Percentiles rank a stretch among this genome's conserved stretches.
Conservation (phyloP, 1,140 invertebrate species). For the Cydia splendana region DNA sequence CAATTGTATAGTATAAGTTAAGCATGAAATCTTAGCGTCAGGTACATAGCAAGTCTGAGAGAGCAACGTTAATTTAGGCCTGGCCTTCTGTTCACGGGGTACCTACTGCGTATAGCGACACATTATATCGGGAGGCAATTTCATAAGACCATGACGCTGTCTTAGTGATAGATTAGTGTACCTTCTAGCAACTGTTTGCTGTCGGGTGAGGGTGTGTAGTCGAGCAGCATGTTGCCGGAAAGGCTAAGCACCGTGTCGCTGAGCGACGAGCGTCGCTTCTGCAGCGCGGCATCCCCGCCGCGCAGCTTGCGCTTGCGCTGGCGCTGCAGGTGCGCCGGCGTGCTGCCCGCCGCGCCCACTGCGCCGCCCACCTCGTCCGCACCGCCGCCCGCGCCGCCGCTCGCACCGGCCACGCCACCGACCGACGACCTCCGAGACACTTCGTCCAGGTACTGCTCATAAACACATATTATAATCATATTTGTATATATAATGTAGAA, state of each 20-base stretch:
- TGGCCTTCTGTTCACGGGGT: too few species aligned
- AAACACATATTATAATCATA: constrained; percentile 32
- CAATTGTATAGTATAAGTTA: neutral
- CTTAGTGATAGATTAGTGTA: constrained; percentile 41
- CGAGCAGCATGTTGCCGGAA: constrained; percentile 92
- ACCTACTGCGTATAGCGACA: too few species aligned
- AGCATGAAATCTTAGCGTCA: neutral
- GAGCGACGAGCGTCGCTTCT: constrained; percentile 90
- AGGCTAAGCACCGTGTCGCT: constrained; percentile 92
- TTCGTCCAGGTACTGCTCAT: constrained; percentile 82
- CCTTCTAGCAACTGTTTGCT: constrained; percentile 84
- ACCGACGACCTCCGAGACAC: constrained; percentile 82
- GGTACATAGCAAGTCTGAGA: neutral
- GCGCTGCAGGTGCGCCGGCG: constrained; percentile 67
- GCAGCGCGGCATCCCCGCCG: constrained; percentile 80
- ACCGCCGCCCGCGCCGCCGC: constrained; percentile 40
- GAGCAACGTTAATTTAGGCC: neutral
- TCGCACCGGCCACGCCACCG: constrained; percentile 58
- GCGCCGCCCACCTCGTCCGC: constrained; percentile 35
- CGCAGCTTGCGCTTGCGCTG: constrained; percentile 88
- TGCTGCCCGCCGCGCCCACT: constrained; percentile 43
- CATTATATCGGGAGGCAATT: too few species aligned
- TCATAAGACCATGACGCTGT: too few species aligned
- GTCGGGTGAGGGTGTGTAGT: constrained; percentile 90
- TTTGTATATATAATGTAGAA: neutral